These are phyloP conservation scores for Drosophila tripunctata DNA, from an alignment of 2,888 invertebrate genomes.

Conservation along the genomic window DNA sequence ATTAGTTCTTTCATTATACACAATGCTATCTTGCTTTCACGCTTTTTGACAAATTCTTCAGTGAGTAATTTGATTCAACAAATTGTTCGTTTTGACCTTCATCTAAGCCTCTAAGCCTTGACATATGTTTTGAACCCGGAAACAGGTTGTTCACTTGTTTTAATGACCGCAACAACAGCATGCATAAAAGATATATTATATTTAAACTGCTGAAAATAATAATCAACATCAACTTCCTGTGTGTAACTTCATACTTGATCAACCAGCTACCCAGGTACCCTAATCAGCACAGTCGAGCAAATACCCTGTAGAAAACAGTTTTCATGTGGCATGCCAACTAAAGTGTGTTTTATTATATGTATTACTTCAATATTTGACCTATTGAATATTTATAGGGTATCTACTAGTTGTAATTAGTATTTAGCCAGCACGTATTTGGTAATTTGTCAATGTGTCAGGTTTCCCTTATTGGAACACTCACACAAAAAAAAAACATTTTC, in stretches of 20 bases:
- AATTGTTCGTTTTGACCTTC: not conserved
- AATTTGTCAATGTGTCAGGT: constrained; percentile 44
- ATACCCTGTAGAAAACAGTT: constrained; percentile 13
- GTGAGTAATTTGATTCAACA: not conserved
- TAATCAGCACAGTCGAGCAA: not conserved
- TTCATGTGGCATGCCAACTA: not conserved
- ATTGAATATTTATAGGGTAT: constrained; percentile 27
- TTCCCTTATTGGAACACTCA: constrained; percentile 31
- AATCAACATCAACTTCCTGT: constrained; percentile 42
- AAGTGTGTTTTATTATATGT: too few relatives aligned
- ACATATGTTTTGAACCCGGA: not conserved
- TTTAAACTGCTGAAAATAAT: constrained; percentile 25
- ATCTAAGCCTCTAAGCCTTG: constrained; percentile 5
- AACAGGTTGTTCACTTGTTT: constrained; percentile 3
- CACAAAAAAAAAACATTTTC: constrained; percentile 33
- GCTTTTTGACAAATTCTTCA: not conserved
- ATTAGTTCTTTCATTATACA: not conserved
- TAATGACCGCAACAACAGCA: constrained; percentile 1
- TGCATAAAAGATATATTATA: constrained; percentile 4
- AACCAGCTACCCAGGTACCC: not conserved
- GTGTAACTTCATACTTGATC: constrained; percentile 29
- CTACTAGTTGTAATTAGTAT: not conserved
- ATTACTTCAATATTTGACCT: too few relatives aligned
- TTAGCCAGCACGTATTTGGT: not conserved
- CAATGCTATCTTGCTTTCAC: not conserved